phyloP scores from a whole-genome alignment of 2,113 vertebrate species.

The Forbesichthys papilliferus region DNA sequence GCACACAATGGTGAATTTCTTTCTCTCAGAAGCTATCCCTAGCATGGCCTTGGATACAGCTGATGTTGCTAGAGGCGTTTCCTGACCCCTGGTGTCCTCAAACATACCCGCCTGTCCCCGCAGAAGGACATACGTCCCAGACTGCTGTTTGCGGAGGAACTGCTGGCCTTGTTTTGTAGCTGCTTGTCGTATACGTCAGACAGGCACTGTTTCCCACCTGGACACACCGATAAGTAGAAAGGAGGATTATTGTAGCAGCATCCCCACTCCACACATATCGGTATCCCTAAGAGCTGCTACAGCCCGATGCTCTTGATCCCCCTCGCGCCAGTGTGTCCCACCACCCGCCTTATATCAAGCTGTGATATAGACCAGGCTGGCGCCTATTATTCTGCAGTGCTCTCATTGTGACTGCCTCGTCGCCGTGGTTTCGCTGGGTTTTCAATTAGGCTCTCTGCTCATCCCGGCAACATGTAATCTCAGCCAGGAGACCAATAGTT shows the following conservation, averaged over 20 bases:
- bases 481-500: constrained; percentile 48
- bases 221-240: constrained; percentile 60
- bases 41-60: no score
- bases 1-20: background rate
- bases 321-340: background rate
- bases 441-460: constrained; percentile 73
- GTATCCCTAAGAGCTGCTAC: constrained; percentile 45
- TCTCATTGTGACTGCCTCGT: constrained; percentile 49
- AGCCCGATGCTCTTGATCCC: constrained; percentile 52
- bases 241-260: constrained; percentile 53
- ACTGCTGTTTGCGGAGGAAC: constrained; percentile 6
- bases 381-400: constrained; percentile 62
- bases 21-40: background rate
- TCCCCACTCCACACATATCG: constrained; percentile 44
- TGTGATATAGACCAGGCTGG: constrained; percentile 62
- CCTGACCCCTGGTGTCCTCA: background rate
- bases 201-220: constrained; percentile 55
- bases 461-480: constrained; percentile 62
- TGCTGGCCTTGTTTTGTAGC: constrained; percentile 17
- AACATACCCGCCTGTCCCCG: background rate
- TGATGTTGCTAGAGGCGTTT: no score
- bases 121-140: background rate
- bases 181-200: constrained; percentile 33
- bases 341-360: constrained; percentile 48
- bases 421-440: constrained; percentile 57